Evolutionary conservation across 1,140 invertebrate genomes (phyloP), one percentile per base, ranked within the genome.

Genomic region (Nixonia krombeini): DNA sequence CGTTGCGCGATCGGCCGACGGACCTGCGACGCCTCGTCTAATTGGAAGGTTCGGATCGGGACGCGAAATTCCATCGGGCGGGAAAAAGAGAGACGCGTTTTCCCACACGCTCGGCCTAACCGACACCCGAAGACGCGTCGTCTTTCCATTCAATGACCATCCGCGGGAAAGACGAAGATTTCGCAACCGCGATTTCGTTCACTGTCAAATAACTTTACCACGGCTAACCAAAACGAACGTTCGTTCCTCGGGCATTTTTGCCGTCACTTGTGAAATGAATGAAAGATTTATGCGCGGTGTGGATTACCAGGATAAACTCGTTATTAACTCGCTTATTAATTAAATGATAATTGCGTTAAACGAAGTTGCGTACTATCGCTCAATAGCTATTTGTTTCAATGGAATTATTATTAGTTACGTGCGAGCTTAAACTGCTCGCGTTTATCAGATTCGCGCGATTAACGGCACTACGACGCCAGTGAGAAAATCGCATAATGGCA

Each of bases 31-130:
- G 61, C 61, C 61, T 64, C 16, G 25, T 52, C 58, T 66, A 66
- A 66, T 58, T 66, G 62, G 62, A 66, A 59, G 59, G 55, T 55
- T 66, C 55, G 45, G 50, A 25, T 59, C 53, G n/a, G n/a, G n/a
- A 25, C 47, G 49, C 62, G 45, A 49, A 66, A 58, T 66, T 66
- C 55, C 47, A 42, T 16, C 17, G 28, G 47, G 37, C 53, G 26
- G 28, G 55, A 49, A 17, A 52, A 46, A 52, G 31, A 45, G 33
- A 65, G 53, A 65, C 49, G 55, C 44, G 55, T 57, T 66, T 66
- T 66, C 62, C 62, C 62, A 65, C 53, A 65, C 61, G 49, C 21
- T 44, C 9, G 16, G 42, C 37, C 53, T 53, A 53, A 53, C 62
- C 53, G 53, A 65, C 51, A 64, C 62, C 58, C 62, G 62, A 58